Base-by-base conservation (phyloP, 2,797 vertebrate genomes). In the Artibeus jamaicensis region DNA sequence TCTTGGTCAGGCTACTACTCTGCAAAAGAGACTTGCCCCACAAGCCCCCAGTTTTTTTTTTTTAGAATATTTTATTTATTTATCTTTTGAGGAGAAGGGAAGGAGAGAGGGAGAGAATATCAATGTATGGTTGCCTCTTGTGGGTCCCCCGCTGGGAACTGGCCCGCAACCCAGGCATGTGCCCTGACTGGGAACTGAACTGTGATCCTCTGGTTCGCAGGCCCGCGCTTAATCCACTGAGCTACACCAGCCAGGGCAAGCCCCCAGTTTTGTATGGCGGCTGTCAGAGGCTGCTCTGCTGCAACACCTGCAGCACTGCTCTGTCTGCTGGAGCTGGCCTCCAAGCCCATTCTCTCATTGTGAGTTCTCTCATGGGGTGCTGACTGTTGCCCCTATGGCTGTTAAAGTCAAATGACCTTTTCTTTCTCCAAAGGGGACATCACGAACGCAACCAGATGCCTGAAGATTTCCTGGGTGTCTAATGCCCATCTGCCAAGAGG, bases 291-390 rank as follows among this genome's bases (percentile, higher is more conserved):
- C 1, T 5, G 34, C 82, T 73, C 15, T 79, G 26, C 37, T 32
- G 42, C 26, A 15, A 15, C 46, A 9, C 29, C 42, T 22, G n/a
- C 22, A 5, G 21, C 16, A 1, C 7, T 22, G 34, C 9, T 26
- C 10, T 79, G 46, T 46, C 65, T 42, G 1, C 6, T 0, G 12
- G 55, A 39, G n/a, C 11, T 2, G 5, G 3, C 9, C 7, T 26
- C 70, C 67, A 19, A 5, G 24, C 42, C 34, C 0, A 0, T 8
- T 46, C 11, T 50, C 15, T n/a, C 4, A 0, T 0, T 9, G 44
- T 34, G 37, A 42, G 12, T 18, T 46, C 55, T 55, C 55, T 44
- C 6, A n/a, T 21, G 16, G 39, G 18, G 26, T 68, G 16, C 55
- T 24, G 21, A 65, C 26, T 82, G 53, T 93, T 42, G 26, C 37